A percentile compares a stretch with the other conserved stretches of the same genome.
Conservation (phyloP, 2,113 vertebrate species). For the Camelus dromedarius region DNA sequence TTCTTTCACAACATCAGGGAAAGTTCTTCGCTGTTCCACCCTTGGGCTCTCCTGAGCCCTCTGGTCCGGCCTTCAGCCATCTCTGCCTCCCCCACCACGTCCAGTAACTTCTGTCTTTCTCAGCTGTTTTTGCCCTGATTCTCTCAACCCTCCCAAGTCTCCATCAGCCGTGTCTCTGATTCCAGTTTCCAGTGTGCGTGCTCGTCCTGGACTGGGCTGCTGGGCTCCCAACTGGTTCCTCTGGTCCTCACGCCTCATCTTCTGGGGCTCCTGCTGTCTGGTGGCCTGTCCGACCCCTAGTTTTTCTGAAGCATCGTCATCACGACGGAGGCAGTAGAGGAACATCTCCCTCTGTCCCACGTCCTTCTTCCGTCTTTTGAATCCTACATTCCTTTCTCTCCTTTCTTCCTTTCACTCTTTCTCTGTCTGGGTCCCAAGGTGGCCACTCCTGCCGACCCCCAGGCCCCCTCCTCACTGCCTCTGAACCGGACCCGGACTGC, state of each 20-base stretch:
- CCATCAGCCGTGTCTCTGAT: rapidly evolving
- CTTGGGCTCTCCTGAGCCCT: too few relatives aligned
- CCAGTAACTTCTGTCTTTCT: not conserved
- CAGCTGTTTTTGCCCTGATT: rapidly evolving
- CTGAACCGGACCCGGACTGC: too few relatives aligned
- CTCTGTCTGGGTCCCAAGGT: too few relatives aligned
- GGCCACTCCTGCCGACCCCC: too few relatives aligned
- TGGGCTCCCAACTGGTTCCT: not conserved
- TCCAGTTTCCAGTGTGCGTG: rapidly evolving
- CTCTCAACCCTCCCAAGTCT: not conserved
- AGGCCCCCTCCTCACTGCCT: too few relatives aligned
- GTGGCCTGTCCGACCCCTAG: rapidly evolving
- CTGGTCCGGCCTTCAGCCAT: too few relatives aligned
- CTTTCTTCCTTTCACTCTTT: not conserved
- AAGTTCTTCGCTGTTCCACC: not conserved
- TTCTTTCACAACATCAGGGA: not conserved
- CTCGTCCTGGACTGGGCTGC: not conserved
- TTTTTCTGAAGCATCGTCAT: not conserved
- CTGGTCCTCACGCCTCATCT: not conserved
- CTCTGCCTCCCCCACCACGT: too few relatives aligned
- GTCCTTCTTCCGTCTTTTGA: too few relatives aligned
- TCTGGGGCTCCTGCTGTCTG: not conserved
- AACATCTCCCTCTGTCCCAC: rapidly evolving
- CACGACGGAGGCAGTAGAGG: not conserved
- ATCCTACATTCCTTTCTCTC: not conserved